Percentiles rank a stretch among this genome's conserved stretches.
phyloP scores from a whole-genome alignment of 2,888 invertebrate species.

The Spialia ferax region DNA sequence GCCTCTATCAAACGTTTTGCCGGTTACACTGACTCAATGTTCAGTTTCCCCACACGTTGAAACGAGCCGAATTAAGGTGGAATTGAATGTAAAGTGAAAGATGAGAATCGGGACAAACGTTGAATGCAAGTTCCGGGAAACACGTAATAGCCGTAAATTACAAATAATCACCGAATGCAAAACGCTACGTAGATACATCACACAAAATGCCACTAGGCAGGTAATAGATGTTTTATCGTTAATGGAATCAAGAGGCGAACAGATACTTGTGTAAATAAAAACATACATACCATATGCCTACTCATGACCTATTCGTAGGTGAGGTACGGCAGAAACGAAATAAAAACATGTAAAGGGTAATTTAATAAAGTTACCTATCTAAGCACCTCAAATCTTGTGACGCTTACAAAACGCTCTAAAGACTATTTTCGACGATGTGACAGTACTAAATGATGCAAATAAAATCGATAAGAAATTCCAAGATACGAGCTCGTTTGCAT shows the following conservation, averaged over 20 bases:
- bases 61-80: slow-evolving; percentile 65
- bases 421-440: not conserved
- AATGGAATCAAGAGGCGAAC: slow-evolving; percentile 25
- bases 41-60: slow-evolving; percentile 56
- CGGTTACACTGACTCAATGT: slow-evolving; percentile 60
- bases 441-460: slow-evolving; percentile 16
- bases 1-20: not conserved
- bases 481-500: slow-evolving; percentile 7
- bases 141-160: slow-evolving; percentile 39
- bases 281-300: not conserved
- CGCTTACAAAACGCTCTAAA: not conserved
- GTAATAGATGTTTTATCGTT: slow-evolving; percentile 26
- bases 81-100: slow-evolving; percentile 60
- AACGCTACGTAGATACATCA: slow-evolving; percentile 14
- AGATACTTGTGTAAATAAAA: not conserved
- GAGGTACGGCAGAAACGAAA: too few relatives aligned
- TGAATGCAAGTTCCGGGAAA: slow-evolving; percentile 69
- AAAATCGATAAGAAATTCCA: slow-evolving; percentile 33
- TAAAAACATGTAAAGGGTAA: too few relatives aligned
- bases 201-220: slow-evolving; percentile 11
- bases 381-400: not conserved
- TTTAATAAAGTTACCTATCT: too few relatives aligned
- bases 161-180: slow-evolving; percentile 39
- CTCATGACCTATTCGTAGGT: too few relatives aligned
- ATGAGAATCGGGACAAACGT: slow-evolving; percentile 63